Conservation (phyloP, 2,888 invertebrate genomes). For the Lutraria lutraria region DNA sequence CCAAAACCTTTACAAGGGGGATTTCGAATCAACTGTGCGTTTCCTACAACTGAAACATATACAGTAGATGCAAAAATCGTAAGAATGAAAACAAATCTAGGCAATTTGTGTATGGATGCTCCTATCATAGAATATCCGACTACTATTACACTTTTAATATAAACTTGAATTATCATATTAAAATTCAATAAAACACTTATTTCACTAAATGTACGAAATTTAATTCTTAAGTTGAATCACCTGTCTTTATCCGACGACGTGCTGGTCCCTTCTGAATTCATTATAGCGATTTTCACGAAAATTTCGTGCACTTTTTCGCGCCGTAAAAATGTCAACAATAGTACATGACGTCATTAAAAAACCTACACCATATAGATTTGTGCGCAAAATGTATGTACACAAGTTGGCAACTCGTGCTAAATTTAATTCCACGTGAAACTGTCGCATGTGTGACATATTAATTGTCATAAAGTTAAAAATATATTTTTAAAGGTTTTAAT, state of each 20-base stretch:
- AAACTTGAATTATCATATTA: not conserved
- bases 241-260: constrained; percentile 75
- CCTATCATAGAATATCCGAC: not conserved
- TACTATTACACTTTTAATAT: not conserved
- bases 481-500: too few species aligned
- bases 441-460: too few species aligned
- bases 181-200: not conserved
- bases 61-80: too few species aligned
- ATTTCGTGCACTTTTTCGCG: constrained; percentile 76
- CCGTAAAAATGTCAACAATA: constrained; percentile 70
- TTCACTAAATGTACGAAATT: not conserved
- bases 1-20: too few species aligned
- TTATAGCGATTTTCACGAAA: constrained; percentile 41
- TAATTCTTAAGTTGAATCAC: constrained; percentile 39
- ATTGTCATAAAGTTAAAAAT: too few species aligned
- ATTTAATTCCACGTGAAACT: too few species aligned
- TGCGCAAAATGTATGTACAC: too few species aligned
- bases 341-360: constrained; percentile 47
- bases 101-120: too few species aligned
- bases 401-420: too few species aligned
- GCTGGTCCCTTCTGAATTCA: constrained; percentile 73
- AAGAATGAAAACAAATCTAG: too few species aligned
- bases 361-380: constrained; percentile 8
- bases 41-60: too few species aligned
- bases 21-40: too few species aligned